Evolutionary conservation across 2,797 vertebrate species (phyloP), one percentile per base, ranked within the genome.

Genomic region (Chrosomus eos): DNA sequence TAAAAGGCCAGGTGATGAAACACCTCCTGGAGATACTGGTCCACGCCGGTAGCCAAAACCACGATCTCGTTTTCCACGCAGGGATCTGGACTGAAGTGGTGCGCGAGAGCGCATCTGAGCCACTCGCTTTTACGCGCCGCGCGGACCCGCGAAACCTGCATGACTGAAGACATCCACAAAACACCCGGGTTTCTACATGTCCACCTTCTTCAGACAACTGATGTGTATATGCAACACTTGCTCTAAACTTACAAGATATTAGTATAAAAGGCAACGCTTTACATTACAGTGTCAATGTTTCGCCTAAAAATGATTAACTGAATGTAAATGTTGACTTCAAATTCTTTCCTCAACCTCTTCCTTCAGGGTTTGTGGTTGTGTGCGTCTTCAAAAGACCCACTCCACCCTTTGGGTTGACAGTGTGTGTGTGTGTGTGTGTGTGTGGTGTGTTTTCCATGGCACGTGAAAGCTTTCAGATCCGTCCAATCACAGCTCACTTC

Each of bases 11-110:
- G 89, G 88, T 96, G 95, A 85, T 96, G 95, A 87, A 96, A 96
- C 43, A 96, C 93, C 90, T 96, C 95, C 87, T 96, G 95, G 48
- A 96, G 85, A 80, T 96, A 96, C 28, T 96, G 95, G 85, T 96
- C 95, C 53, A 95, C 91, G 0, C 95, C 95, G 0, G 93, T 95
- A 48, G 95, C 95, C 43, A 96, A 87, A 7, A 96, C 94, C 9
- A 96, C 89, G 36, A 96, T 93, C 72, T 96, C 94, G 85, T 95
- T 96, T 1, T 95, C 93, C 51, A 73, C 93, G 1, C 88, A 83
- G 6, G 89, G 78, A 2, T 95, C 93, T 0, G 92, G 91, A 60
- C 80, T 70, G 90, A 94, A 93, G 84, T 95, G 94, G n/a, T 95
- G 94, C 48, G 92, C 91, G 73, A 96, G 86, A 0, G 93, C 93